A percentile compares a stretch with the other conserved stretches of the same genome.
These are phyloP conservation scores for Mustelus asterias DNA, from an alignment of 2,113 vertebrate genomes.

Conservation along the genomic window DNA sequence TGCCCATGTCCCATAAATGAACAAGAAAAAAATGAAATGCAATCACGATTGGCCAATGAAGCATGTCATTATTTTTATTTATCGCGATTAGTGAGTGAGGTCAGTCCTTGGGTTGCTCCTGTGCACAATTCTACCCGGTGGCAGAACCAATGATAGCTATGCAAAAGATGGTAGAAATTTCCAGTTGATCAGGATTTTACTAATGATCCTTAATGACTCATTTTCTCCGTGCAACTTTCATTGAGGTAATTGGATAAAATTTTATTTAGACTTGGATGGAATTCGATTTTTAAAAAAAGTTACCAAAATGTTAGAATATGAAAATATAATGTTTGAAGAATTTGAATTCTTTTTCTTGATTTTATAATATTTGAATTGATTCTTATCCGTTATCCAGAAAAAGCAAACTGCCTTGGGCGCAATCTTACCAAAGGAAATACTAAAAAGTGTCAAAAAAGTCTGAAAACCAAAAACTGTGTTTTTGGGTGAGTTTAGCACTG, in stretches of 20 bases:
- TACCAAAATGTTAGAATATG: background rate
- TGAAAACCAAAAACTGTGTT: too few relatives aligned
- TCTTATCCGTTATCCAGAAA: background rate
- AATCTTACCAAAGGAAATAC: too few relatives aligned
- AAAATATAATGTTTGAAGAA: background rate
- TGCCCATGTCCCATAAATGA: too few relatives aligned
- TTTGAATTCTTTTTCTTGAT: background rate
- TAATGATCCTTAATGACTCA: background rate
- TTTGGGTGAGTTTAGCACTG: too few relatives aligned
- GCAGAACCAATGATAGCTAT: background rate
- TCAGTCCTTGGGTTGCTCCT: background rate
- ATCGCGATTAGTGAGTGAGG: background rate
- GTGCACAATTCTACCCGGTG: background rate
- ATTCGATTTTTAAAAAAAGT: background rate
- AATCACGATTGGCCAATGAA: background rate
- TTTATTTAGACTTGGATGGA: background rate
- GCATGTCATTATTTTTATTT: background rate
- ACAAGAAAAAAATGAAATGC: background rate
- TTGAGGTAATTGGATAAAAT: background rate
- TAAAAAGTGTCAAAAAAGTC: too few relatives aligned
- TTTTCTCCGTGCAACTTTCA: background rate
- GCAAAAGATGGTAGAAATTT: background rate
- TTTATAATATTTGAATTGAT: background rate
- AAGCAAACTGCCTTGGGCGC: too few relatives aligned
- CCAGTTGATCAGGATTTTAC: background rate